A percentile compares a stretch with the other conserved stretches of the same genome.
Conservation (phyloP, 35 echinoderm and acorn worm species). For the Apostichopus californicus region DNA sequence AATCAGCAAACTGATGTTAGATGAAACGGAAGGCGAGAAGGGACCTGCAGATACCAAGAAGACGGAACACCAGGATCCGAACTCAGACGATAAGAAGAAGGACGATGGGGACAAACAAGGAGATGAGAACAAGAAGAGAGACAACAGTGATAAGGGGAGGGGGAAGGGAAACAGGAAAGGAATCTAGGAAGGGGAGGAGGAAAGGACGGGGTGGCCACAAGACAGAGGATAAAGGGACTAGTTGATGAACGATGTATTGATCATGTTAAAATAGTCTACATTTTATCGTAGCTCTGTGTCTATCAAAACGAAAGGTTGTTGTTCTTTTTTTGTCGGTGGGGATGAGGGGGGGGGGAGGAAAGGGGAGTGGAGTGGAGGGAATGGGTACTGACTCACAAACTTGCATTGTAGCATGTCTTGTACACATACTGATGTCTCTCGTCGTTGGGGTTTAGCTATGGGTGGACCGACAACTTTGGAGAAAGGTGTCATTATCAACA, state of each 20-base stretch:
- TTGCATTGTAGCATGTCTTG: too few relatives aligned
- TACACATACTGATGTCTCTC: too few relatives aligned
- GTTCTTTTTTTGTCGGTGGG: too few relatives aligned
- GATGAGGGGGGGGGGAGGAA: too few relatives aligned
- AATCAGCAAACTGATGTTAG: constrained; percentile 41
- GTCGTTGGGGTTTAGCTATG: too few relatives aligned
- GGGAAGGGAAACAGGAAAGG: constrained; percentile 6
- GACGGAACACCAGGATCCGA: constrained; percentile 16
- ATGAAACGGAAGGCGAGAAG: constrained; percentile 22
- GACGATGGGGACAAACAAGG: constrained; percentile 23
- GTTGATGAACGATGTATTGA: not conserved
- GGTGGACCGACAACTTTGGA: too few relatives aligned
- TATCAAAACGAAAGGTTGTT: too few relatives aligned
- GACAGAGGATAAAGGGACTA: constrained; percentile 31
- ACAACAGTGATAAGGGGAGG: not conserved
- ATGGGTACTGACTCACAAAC: too few relatives aligned
- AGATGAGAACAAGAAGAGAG: constrained; percentile 17
- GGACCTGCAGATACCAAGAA: constrained; percentile 29
- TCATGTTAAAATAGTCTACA: too few relatives aligned
- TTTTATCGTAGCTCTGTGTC: too few relatives aligned
- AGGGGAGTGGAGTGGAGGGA: too few relatives aligned
- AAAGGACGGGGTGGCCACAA: constrained; percentile 20
- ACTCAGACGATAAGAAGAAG: constrained; percentile 34
- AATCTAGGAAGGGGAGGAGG: constrained; percentile 47
- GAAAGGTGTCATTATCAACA: too few relatives aligned